Conservation (phyloP, 23 tunicate species). For the Ascidia mentula region DNA sequence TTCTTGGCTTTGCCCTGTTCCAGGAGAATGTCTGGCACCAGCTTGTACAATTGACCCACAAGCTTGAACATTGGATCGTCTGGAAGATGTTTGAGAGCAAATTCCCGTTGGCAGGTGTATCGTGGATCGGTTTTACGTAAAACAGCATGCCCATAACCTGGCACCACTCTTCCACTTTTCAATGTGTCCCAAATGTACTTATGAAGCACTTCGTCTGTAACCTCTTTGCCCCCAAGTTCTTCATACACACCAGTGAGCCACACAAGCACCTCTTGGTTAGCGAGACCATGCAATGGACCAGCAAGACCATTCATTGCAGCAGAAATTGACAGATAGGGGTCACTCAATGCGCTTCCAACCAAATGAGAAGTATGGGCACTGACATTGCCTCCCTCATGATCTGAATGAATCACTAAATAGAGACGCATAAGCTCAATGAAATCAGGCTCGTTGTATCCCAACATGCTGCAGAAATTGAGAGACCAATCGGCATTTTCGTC, state of each 20-base stretch:
- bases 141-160: constrained; percentile 99
- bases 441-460: constrained; percentile 70
- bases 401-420: constrained; percentile 93
- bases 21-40: constrained; percentile 85
- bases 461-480: constrained; percentile 94
- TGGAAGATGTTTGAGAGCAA: constrained; percentile 98
- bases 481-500: constrained; percentile 98
- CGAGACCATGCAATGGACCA: constrained; percentile 98
- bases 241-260: constrained; percentile 91
- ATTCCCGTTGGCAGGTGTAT: constrained; percentile 97
- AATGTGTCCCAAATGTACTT: constrained; percentile 93
- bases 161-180: constrained; percentile 97
- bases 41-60: constrained; percentile 93
- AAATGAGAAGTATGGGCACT: constrained; percentile 94
- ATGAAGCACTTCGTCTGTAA: constrained; percentile 78
- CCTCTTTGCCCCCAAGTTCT: constrained; percentile 90
- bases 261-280: constrained; percentile 98
- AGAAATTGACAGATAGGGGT: constrained; percentile 82
- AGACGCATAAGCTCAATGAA: constrained; percentile 95
- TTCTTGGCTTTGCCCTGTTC: constrained; percentile 97
- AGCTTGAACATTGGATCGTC: constrained; percentile 94
- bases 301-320: constrained; percentile 99
- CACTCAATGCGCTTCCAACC: constrained; percentile 93
- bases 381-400: constrained; percentile 98
- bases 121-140: constrained; percentile 96